Evolutionary conservation across 2,113 vertebrate species (phyloP), one percentile per base, ranked within the genome.

Genomic region (Otis tarda): DNA sequence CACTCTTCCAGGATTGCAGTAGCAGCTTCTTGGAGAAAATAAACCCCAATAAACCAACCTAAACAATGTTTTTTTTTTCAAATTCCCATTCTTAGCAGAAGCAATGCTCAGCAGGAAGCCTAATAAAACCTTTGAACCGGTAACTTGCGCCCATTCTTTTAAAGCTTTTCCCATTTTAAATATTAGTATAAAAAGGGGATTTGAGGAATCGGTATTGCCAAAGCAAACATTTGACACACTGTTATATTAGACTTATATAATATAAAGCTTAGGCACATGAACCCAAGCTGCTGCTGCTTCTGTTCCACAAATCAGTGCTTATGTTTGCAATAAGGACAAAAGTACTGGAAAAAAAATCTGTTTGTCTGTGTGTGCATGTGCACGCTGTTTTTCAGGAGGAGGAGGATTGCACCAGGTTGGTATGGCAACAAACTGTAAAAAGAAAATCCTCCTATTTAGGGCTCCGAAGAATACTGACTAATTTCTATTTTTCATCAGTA

Each of bases 121-220:
- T 76, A 88, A 93, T 95, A 97, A 96, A 96, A 92, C 79, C 87
- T 95, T 94, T 98, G 98, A 96, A 93, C 83, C 5, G 0, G 80
- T 89, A 94, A 98, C 98, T 98, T 94, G 97, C 71, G 14, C 97
- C 96, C 97, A 98, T 98, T 97, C 96, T 96, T 96, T 97, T 97
- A 97, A 97, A 97, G 82, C 94, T 97, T 97, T 98, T 92, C 97
- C 97, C 96, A 95, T 97, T 98, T 98, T 89, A 98, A 98, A 98
- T 98, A 97, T 97, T 97, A 95, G 97, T 96, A 91, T 95, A 97
- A 98, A 97, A 95, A 88, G 76, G 97, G 95, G 97, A 98, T 98
- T 98, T 97, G 96, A 97, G 96, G 97, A 86, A 75, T 93, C 25
- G 1, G 60, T 21, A 31, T 41, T 19, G 97, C 98, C 97, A 98